phyloP scores from a whole-genome alignment of 2,888 invertebrate species.

The Drosophila setosimentum region DNA sequence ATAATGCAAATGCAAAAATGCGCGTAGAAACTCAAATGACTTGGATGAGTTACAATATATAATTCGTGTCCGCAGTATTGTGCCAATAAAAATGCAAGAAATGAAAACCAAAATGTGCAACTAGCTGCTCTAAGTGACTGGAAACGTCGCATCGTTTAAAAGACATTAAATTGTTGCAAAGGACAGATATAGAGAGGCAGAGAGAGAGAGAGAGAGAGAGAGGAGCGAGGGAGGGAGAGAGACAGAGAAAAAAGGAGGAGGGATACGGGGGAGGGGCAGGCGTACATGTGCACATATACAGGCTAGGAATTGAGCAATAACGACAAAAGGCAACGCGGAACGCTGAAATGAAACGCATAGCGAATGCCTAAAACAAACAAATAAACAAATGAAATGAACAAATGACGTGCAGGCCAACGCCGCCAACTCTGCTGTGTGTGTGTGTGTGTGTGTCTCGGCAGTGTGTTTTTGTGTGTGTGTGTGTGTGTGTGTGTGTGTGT shows the following conservation, averaged over 20 bases:
- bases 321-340: slow-evolving; percentile 30
- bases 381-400: slow-evolving; percentile 49
- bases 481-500: slow-evolving; percentile 2
- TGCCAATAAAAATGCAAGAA: slow-evolving; percentile 58
- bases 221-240: background rate
- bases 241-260: background rate
- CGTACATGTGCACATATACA: background rate
- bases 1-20: background rate
- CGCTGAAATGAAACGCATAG: slow-evolving; percentile 47
- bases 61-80: slow-evolving; percentile 2
- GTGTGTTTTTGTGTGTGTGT: background rate
- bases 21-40: background rate
- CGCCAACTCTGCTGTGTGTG: slow-evolving; percentile 2
- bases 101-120: slow-evolving; percentile 42
- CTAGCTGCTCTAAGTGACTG: slow-evolving; percentile 30
- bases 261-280: background rate
- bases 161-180: slow-evolving; percentile 18
- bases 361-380: slow-evolving; percentile 43
- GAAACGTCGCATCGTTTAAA: slow-evolving; percentile 18
- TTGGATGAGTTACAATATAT: slow-evolving; percentile 20
- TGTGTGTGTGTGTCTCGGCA: background rate
- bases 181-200: background rate
- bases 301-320: slow-evolving; percentile 16
- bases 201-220: no score
- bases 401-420: slow-evolving; percentile 24